These are phyloP conservation scores for Sprattus sprattus DNA, from an alignment of 2,113 vertebrate genomes.

Conservation along the genomic window DNA sequence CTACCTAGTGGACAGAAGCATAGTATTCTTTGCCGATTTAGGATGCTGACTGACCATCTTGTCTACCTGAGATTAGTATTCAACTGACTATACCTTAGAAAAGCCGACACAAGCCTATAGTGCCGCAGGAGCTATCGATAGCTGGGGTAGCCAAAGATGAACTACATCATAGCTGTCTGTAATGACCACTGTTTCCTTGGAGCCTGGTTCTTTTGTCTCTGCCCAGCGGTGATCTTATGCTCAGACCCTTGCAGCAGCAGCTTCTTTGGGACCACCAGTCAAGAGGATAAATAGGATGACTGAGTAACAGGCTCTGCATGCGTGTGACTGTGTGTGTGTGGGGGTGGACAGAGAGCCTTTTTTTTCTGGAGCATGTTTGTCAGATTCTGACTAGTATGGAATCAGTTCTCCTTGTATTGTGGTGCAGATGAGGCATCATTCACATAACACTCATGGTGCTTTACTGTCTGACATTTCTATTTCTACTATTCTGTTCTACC, in stretches of 20 bases:
- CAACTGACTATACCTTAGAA: neutral
- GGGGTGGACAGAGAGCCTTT: too few species aligned
- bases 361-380: neutral
- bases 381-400: neutral
- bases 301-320: conserved; percentile 53
- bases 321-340: conserved; percentile 17
- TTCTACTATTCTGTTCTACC: too few species aligned
- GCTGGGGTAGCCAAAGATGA: neutral
- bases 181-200: conserved; percentile 4
- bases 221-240: conserved; percentile 48
- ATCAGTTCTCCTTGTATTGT: too few species aligned
- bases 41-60: neutral
- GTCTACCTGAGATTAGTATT: too few species aligned
- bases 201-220: neutral
- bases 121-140: neutral
- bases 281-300: conserved; percentile 50
- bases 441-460: neutral
- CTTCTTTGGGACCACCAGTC: conserved; percentile 60
- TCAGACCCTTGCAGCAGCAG: conserved; percentile 51
- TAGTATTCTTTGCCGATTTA: neutral
- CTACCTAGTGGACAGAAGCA: neutral
- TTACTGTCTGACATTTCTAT: neutral
- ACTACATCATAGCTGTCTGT: neutral
- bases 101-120: neutral
- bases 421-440: neutral